Conservation (phyloP, 2,113 vertebrate genomes). For the Chamaea fasciata region DNA sequence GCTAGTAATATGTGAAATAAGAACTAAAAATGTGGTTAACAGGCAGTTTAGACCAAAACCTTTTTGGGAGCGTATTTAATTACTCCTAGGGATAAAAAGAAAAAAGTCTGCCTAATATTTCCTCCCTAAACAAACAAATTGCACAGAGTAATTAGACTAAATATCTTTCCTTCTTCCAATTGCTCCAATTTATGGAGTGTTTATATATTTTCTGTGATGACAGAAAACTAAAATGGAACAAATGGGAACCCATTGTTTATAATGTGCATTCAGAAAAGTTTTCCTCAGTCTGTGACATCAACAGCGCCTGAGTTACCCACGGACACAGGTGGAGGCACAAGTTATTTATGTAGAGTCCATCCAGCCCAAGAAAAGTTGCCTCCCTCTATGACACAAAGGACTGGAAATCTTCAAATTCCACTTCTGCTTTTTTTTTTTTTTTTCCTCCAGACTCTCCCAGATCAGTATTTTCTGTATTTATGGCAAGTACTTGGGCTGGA, state of each 20-base stretch:
- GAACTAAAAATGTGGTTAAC: not conserved
- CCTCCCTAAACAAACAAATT: not conserved
- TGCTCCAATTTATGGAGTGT: not conserved
- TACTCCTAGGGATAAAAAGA: not conserved
- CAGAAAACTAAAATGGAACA: not conserved
- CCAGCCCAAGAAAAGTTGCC: not conserved
- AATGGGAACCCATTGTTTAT: not conserved
- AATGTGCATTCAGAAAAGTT: not conserved
- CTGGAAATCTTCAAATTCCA: not conserved
- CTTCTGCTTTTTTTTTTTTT: fast-evolving
- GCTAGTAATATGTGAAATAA: not conserved
- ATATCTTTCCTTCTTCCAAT: not conserved
- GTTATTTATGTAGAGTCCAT: not conserved
- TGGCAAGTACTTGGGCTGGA: not conserved
- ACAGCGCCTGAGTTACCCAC: not conserved
- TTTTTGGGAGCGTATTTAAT: not conserved
- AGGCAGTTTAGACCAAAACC: not conserved
- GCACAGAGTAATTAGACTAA: not conserved
- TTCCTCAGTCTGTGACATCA: not conserved
- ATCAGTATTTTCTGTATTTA: not conserved
- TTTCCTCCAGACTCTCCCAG: not conserved
- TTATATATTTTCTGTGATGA: not conserved
- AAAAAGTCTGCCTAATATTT: not conserved
- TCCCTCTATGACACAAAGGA: not conserved
- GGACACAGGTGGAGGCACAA: fast-evolving